Evolutionary conservation across 37 sponge, comb jelly and placozoan genomes (phyloP), one percentile per base, ranked within the genome.

Genomic region (Spongilla lacustris): DNA sequence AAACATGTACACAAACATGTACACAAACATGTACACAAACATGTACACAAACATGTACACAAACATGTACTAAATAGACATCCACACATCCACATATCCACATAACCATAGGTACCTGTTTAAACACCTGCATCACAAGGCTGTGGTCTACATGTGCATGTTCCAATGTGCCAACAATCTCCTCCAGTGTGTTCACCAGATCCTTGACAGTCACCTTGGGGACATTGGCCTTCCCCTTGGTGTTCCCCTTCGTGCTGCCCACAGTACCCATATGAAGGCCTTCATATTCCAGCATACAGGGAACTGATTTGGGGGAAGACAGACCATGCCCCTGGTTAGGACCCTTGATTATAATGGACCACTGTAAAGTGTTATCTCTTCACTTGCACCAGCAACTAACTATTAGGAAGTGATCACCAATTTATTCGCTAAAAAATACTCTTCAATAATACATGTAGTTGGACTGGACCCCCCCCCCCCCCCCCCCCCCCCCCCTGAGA

Each of bases 241-340:
- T 69, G 71, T 69, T 72, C 69, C 46, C 49, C 31, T 13, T 27
- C 37, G 23, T 73, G 4, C 67, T 30, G 73, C 80, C 85, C 74
- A 85, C 81, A 27, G 95, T 79, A 25, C 91, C 85, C 24, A 85
- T 87, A 24, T 93, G 94, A 29, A 96, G 85, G 23, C 93, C 80
- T 66, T 96, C 87, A 81, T 86, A 78, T 58, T 96, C 97, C 77
- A 96, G 77, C 67, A 96, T 66, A 25, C 90, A 94, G 5, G 91
- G 89, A 10, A 96, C 92, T 84, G 75, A 0, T 34, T 13, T 38
- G 9, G 31, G 32, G 79, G 69, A 23, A 37, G 32, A 70, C 10
- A 72, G 41, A 41, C 3, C 41, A 41, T 41, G 41, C 41, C 41
- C 41, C 41, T 41, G 41, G 41, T 41, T 41, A 41, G 41, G 41